Base-by-base conservation (phyloP, 2,888 invertebrate genomes). In the Tetranychus truncatus region DNA sequence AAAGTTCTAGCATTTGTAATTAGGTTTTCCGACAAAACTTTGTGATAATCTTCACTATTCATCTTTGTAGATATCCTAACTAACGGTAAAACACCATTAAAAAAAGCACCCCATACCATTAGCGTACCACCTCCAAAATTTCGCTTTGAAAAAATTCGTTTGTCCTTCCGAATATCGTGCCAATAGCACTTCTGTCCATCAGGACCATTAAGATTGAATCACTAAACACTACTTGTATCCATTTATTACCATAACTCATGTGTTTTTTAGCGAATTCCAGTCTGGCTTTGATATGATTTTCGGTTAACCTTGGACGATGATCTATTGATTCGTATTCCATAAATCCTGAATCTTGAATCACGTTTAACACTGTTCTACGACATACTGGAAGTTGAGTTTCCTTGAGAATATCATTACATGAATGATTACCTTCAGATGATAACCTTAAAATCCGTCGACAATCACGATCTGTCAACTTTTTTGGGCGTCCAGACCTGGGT, bases 161-260 rank as follows among this genome's bases (percentile, higher is more conserved):
- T n/a, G 1, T 65, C 65, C n/a, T 65, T 65, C 3, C 65, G 11
- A 1, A 65, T 65, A n/a, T 65, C 65, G 3, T 11, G n/a, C 65
- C 65, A 65, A n/a, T 18, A 65, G n/a, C n/a, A n/a, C 65, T 65
- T 11, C 11, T 18, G n/a, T 18, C 65, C n/a, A 65, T 65, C 65
- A 18, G 4, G 67, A 18, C n/a, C 15, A 67, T 18, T 1, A n/a
- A n/a, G 18, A 67, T 67, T 18, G 67, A 67, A 46, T 46, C 46
- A 46, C 46, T 15, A 1, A 2, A 8, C 9, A 2, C 4, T 1
- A 1, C n/a, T n/a, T n/a, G n/a, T n/a, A 11, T 46, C 46, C 76
- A 76, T 65, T 76, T 71, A 11, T 46, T 6, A 20, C 15, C 6
- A 46, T 45, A 76, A 20, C 15, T 24, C 66, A 76, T 73, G 45